Conservation (phyloP, 2,797 vertebrate genomes). For the Helostoma temminkii region DNA sequence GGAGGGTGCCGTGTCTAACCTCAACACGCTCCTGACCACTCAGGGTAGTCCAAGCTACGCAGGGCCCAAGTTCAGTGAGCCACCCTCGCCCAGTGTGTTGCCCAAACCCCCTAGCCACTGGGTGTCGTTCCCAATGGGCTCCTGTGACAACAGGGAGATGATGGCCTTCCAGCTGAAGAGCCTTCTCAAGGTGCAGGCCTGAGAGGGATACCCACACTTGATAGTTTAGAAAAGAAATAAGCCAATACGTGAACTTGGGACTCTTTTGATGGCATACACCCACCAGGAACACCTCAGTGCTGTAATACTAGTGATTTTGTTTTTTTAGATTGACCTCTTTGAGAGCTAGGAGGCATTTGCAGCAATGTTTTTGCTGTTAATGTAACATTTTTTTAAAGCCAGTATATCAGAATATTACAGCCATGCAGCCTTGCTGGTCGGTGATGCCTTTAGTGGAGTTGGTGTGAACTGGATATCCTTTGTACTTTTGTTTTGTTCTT, state of each 20-base stretch:
- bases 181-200: slow-evolving; percentile 96
- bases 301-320: slow-evolving; percentile 75
- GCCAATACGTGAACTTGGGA: slow-evolving; percentile 67
- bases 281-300: slow-evolving; percentile 74
- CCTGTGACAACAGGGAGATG: slow-evolving; percentile 92
- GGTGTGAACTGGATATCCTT: slow-evolving; percentile 79
- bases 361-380: slow-evolving; percentile 37
- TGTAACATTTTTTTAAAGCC: slow-evolving; percentile 35
- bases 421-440: slow-evolving; percentile 79
- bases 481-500: slow-evolving; percentile 79
- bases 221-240: slow-evolving; percentile 51
- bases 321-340: slow-evolving; percentile 67
- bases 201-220: slow-evolving; percentile 64
- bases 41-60: slow-evolving; percentile 93
- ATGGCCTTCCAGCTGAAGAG: slow-evolving; percentile 99
- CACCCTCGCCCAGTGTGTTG: slow-evolving; percentile 95
- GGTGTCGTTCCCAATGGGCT: slow-evolving; percentile 91
- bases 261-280: slow-evolving; percentile 54
- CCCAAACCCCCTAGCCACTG: slow-evolving; percentile 98
- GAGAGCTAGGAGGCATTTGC: slow-evolving; percentile 48
- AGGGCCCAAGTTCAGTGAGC: slow-evolving; percentile 97
- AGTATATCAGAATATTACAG: slow-evolving; percentile 63
- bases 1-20: slow-evolving; percentile 88
- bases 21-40: slow-evolving; percentile 87
- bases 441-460: slow-evolving; percentile 60